Percentiles rank a stretch among this genome's conserved stretches.
phyloP scores from a whole-genome alignment of 2,113 vertebrate genomes.

The Upupa epops region DNA sequence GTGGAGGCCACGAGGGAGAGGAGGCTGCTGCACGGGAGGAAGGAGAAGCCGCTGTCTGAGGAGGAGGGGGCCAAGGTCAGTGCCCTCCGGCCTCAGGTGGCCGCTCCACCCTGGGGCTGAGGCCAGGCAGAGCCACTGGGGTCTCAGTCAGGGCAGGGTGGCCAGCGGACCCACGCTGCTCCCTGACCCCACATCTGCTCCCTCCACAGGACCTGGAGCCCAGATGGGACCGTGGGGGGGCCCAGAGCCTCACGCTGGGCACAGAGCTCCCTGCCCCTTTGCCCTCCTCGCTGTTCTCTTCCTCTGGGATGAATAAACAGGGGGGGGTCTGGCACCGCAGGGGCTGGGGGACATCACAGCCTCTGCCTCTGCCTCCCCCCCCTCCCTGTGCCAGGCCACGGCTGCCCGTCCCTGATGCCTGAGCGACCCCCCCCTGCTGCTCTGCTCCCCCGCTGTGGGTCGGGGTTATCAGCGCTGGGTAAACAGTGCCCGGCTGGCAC shows the following conservation, averaged over 20 bases:
- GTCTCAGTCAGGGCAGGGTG: not conserved
- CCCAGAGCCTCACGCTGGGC: not conserved
- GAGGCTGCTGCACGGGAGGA: fast-evolving
- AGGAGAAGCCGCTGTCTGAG: not conserved
- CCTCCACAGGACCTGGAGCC: not conserved
- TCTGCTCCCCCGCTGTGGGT: fast-evolving
- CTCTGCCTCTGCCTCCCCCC: not conserved
- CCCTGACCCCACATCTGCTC: not conserved
- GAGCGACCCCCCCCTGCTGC: fast-evolving
- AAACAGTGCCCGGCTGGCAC: not conserved
- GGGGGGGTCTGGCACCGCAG: not conserved
- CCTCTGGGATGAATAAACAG: slow-evolving; percentile 36
- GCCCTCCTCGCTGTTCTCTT: not conserved
- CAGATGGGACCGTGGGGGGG: fast-evolving
- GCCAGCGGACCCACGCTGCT: fast-evolving
- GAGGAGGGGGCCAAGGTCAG: not conserved
- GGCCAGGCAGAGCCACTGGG: not conserved
- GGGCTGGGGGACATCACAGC: not conserved
- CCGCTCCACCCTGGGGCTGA: not conserved
- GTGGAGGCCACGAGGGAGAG: fast-evolving
- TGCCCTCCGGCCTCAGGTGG: not conserved
- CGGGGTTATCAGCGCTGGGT: not conserved
- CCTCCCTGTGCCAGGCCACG: not conserved
- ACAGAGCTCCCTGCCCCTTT: not conserved
- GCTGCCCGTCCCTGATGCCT: fast-evolving